A percentile compares a stretch with the other conserved stretches of the same genome.
Evolutionary conservation across 2,797 vertebrate species (phyloP).

Genomic region (Erpetoichthys calabaricus): DNA sequence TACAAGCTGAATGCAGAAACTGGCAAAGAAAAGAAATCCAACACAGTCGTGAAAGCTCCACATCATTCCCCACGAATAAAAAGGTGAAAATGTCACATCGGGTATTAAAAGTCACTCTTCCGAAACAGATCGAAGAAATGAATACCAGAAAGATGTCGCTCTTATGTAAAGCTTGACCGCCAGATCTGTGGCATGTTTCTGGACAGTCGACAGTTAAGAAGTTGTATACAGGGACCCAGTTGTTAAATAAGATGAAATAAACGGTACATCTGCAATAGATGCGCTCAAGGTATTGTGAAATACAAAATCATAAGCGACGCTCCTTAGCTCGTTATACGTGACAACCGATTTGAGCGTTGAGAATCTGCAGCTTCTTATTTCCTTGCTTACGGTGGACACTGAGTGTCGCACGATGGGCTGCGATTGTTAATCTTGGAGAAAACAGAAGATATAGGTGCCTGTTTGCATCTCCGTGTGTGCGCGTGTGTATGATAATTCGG

Average conservation of each 20-base stretch:
- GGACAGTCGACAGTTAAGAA: conserved; percentile 21
- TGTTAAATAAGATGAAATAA: conserved; percentile 15
- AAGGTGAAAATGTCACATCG: conserved; percentile 30
- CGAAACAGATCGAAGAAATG: conserved; percentile 30
- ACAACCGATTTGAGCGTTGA: conserved; percentile 43
- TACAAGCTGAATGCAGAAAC: conserved; percentile 51
- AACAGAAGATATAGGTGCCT: no score
- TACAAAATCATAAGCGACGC: conserved; percentile 28
- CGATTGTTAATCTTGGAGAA: no score
- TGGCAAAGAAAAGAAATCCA: conserved; percentile 56
- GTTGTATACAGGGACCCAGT: conserved; percentile 16
- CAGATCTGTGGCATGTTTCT: conserved; percentile 40
- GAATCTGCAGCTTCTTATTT: conserved; percentile 34
- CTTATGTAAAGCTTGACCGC: conserved; percentile 22
- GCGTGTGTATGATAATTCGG: no score
- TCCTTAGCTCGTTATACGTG: conserved; percentile 30
- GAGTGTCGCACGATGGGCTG: no score
- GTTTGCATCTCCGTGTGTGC: no score
- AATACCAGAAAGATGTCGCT: conserved; percentile 24
- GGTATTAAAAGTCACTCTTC: conserved; percentile 25
- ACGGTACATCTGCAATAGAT: conserved; percentile 22
- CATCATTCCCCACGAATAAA: conserved; percentile 39
- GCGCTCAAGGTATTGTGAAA: conserved; percentile 22
- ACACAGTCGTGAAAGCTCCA: conserved; percentile 54
- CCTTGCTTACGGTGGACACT: no score